Evolutionary conservation across 2,113 vertebrate genomes (phyloP).

Genomic region (Prolemur simus): DNA sequence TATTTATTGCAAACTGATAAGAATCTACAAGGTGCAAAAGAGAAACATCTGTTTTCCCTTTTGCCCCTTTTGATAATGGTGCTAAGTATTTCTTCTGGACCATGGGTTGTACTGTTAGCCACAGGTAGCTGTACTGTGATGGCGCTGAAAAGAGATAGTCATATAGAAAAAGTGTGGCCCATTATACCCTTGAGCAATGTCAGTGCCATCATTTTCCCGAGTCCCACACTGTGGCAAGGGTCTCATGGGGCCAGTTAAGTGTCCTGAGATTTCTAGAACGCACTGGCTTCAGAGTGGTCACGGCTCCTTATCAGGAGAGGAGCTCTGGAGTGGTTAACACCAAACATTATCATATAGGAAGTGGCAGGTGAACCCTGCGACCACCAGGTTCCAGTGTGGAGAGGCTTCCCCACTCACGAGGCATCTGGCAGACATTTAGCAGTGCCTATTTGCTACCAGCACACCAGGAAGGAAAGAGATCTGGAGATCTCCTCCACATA

Average conservation of each 20-base stretch:
- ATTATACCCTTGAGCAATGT: not conserved
- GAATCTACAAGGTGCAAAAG: not conserved
- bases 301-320: not conserved
- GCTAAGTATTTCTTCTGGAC: not conserved
- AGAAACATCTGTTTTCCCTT: not conserved
- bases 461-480: not conserved
- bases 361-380: not conserved
- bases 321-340: not conserved
- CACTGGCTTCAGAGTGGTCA: not conserved
- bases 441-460: not conserved
- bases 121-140: not conserved
- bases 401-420: not conserved
- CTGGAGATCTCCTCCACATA: not conserved
- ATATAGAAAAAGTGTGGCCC: not conserved
- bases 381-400: not conserved
- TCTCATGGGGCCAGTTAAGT: not conserved
- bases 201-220: not conserved
- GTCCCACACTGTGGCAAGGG: not conserved
- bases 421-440: not conserved
- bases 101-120: not conserved
- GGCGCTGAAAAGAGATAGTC: not conserved
- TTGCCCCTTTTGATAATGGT: not conserved
- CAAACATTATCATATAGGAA: not conserved
- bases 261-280: not conserved
- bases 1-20: slow-evolving; percentile 13